Base-by-base conservation (phyloP, 1,140 invertebrate species). In the Cecropterus lyciades region DNA sequence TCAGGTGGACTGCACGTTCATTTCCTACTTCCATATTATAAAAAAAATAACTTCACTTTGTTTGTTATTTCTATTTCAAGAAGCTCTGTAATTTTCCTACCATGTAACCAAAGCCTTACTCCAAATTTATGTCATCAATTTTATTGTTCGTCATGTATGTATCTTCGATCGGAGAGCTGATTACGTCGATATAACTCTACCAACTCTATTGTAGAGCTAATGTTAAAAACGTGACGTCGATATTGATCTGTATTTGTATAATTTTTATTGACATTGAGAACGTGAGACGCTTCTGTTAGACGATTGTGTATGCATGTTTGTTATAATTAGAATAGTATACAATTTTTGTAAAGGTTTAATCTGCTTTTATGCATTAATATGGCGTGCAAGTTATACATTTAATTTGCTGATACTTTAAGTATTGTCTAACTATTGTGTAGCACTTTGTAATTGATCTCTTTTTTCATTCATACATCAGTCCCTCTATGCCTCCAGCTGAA, bases 151-250 rank as follows among this genome's bases (percentile, higher is more conserved):
- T 33, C 13, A 27, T 52, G n/a, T 27, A 14, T 9, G 1, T 27
- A 57, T 46, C 62, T 53, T 43, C 14, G 60, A 64, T 51, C 49
- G 8, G 1, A 53, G 13, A 52, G 0, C 14, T 6, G 70, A 79
- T 73, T 65, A 67, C 55, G 69, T 76, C 73, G 53, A 67, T 75
- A 72, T 68, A 63, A 71, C 20, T 24, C 20, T 67, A 63, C 13
- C 15, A 24, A 45, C 63, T 55, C 60, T 53, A 59, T 60, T 43
- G 57, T 40, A 59, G 37, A 57, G 64, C 64, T 79, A 72, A 79
- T 77, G 69, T 73, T 53, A 45, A 66, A 77, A 63, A 72, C 79
- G 77, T 81, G 79, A 81, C 67, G 17, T 45, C 49, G 73, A 81
- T 79, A 73, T 20, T 40, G 13, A 77, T 79, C 75, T 65, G 16